These are phyloP conservation scores for Callionymus lyra DNA, from an alignment of 2,113 vertebrate species.

Conservation along the genomic window DNA sequence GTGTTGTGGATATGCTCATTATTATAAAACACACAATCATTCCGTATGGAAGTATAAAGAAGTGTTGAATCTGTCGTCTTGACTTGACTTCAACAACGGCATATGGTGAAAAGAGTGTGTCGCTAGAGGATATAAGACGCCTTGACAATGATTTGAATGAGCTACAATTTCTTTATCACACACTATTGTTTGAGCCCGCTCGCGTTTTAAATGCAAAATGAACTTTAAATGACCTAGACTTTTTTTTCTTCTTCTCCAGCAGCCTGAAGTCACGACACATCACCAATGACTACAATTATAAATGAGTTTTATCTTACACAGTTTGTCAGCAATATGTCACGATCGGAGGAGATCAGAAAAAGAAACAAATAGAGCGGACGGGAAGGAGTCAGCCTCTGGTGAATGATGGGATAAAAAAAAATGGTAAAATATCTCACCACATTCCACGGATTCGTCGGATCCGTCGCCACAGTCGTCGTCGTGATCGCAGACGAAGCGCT, in stretches of 20 bases:
- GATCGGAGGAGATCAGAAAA: background rate
- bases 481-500: slow-evolving; percentile 88
- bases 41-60: too few relatives aligned
- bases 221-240: background rate
- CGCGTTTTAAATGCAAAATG: background rate
- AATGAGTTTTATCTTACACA: background rate
- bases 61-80: too few relatives aligned
- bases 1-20: too few relatives aligned
- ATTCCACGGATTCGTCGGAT: slow-evolving; percentile 88
- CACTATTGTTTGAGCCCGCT: background rate
- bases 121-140: background rate
- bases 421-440: slow-evolving; percentile 64
- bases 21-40: too few relatives aligned
- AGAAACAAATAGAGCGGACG: slow-evolving; percentile 5
- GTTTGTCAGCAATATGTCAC: background rate
- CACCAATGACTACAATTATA: too few relatives aligned
- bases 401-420: background rate
- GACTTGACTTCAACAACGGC: too few relatives aligned
- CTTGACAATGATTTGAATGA: too few relatives aligned
- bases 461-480: slow-evolving; percentile 94
- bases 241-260: background rate
- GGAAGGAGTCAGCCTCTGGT: too few relatives aligned
- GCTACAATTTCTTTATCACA: too few relatives aligned
- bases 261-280: too few relatives aligned
- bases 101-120: background rate